Evolutionary conservation across 2,888 invertebrate genomes (phyloP).

Genomic region (Branchipolynoe longqiensis): DNA sequence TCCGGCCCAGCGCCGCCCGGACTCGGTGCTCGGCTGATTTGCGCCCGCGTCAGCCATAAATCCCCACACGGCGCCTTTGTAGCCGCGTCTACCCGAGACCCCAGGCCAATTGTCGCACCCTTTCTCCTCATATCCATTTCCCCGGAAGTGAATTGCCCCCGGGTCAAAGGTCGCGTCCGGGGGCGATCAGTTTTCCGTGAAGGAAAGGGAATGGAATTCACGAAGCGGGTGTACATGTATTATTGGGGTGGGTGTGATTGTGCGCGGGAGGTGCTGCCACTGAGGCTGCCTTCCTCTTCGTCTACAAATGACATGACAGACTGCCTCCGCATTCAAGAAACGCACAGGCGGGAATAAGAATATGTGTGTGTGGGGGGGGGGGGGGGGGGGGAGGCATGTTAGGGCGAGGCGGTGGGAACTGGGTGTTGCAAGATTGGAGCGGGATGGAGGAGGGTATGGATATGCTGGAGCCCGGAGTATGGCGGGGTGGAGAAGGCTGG

Average conservation of each 20-base stretch:
- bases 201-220: background rate
- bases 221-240: background rate
- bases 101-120: conserved; percentile 10
- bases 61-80: background rate
- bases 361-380: background rate
- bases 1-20: no score
- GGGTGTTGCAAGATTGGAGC: no score
- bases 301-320: no score
- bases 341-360: background rate
- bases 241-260: background rate
- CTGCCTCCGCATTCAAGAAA: background rate
- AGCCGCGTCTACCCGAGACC: background rate
- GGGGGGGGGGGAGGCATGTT: background rate
- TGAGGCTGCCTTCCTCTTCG: no score
- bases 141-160: conserved; percentile 9
- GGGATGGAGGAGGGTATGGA: background rate
- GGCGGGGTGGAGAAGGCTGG: background rate
- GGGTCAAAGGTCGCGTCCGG: conserved; percentile 8
- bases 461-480: background rate
- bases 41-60: background rate
- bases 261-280: background rate
- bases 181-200: conserved; percentile 7
- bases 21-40: background rate
- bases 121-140: conserved; percentile 9
- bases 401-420: background rate